Conservation (phyloP, 2,797 vertebrate species). For the Sardinella longiceps region DNA sequence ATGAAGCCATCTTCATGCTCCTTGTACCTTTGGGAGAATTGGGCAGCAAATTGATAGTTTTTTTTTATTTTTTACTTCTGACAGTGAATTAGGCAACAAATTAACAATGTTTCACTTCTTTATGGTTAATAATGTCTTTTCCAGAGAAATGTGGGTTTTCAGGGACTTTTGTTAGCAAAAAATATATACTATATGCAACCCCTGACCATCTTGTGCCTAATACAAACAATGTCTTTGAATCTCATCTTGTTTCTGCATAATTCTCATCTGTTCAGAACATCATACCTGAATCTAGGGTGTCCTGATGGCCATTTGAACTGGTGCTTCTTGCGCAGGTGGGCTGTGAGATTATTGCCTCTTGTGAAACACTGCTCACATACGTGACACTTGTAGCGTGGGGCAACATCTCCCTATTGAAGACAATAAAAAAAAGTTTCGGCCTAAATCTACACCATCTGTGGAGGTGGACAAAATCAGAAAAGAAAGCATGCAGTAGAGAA, state of each 20-base stretch:
- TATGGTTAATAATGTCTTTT: too few relatives aligned
- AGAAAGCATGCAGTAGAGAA: background rate
- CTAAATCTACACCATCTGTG: background rate
- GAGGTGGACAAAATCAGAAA: background rate
- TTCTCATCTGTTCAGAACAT: too few relatives aligned
- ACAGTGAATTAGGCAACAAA: too few relatives aligned
- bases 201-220: too few relatives aligned
- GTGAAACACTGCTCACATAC: constrained; percentile 98
- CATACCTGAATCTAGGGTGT: constrained; percentile 94
- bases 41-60: background rate
- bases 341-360: constrained; percentile 92
- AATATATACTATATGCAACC: too few relatives aligned
- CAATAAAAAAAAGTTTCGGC: background rate
- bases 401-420: constrained; percentile 81
- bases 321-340: constrained; percentile 96
- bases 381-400: constrained; percentile 95
- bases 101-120: too few relatives aligned
- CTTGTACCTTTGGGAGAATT: constrained; percentile 82
- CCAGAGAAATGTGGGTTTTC: too few relatives aligned
- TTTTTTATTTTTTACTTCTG: too few relatives aligned
- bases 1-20: constrained; percentile 96
- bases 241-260: too few relatives aligned
- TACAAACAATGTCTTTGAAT: too few relatives aligned
- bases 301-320: constrained; percentile 99
- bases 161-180: too few relatives aligned